Evolutionary conservation across 2,888 invertebrate genomes (phyloP), one percentile per base, ranked within the genome.

Genomic region (Drosophila cracens): DNA sequence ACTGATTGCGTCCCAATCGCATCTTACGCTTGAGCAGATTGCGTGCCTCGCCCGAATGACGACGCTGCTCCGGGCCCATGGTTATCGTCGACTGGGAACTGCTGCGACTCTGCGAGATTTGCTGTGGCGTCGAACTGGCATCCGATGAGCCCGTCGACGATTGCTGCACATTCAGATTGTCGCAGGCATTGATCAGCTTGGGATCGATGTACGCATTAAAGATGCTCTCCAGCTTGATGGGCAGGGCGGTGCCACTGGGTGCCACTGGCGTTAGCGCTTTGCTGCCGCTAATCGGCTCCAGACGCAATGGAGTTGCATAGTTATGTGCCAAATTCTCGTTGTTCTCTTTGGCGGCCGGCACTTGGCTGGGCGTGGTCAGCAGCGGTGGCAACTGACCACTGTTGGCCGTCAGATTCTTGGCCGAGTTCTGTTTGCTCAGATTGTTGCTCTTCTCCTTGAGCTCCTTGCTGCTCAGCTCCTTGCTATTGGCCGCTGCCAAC

Each of bases 141-240:
- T 87, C 82, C 16, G 91, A 82, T 33, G 89, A 83, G 0, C 91
- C 89, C 21, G 69, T 67, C 13, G 62, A 62, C 1, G 64, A 46
- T 18, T 70, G 74, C 40, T 76, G 78, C 51, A 96, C 95, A 25
- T 95, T 94, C 58, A 96, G 93, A 93, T 96, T 96, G 92, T 96
- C 96, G 91, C 95, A 95, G 93, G 95, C 95, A 92, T 96, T 96
- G 68, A 96, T 96, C 68, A 96, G 93, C 82, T 94, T 95, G 13
- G 95, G 94, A 80, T 95, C 93, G 93, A 95, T 93, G 93, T 94
- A 89, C 94, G 36, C 62, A 0, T 74, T 85, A 56, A 81, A 89
- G 13, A 87, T 87, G 56, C 82, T 78, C 64, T 89, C 86, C 40
- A 92, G 78, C 58, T 87, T 91, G 18, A 91, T 74, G 48, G 88